Evolutionary conservation across 2,797 vertebrate species (phyloP), one percentile per base, ranked within the genome.

Genomic region (Gouania willdenowi): DNA sequence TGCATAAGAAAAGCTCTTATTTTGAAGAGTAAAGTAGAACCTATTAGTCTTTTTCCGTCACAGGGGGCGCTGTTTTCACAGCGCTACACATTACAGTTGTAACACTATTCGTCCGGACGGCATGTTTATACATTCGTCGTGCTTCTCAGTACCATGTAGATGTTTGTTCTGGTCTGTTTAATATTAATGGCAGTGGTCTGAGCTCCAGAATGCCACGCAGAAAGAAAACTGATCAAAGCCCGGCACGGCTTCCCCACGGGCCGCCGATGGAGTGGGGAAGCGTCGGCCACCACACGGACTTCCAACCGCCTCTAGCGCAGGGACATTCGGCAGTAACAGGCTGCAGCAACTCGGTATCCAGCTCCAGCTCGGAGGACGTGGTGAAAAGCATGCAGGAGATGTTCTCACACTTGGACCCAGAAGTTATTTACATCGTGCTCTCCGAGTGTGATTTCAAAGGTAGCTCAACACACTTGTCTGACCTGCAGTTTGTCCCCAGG

Each of bases 361-460:
- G 42, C n/a, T 41, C 44, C 4, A 81, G 31, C 47, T 89, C 88
- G 54, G 89, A 94, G 49, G 77, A 81, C 3, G 87, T 95, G 51
- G 68, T 93, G 47, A 84, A 69, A 62, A 87, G 50, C 65, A 90
- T 97, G 90, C 90, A 90, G 73, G 94, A 98, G 76, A 93, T 98
- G 89, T 99, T 99, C 80, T 92, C 94, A 29, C 90, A 93, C 46
- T 71, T 99, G 79, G 97, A 98, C 65, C 89, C 92, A 1, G 91
- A 92, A 47, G 92, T 99, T 38, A 83, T 98, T 30, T 90, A 94
- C 83, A 93, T 98, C 77, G 91, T 98, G 60, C 88, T 99, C 22
- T 92, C 93, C 60, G 96, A 98, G 79, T 92, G 90, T 65, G 94
- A 97, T 64, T 98, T 97, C 75, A 93, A 92, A 95, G 95, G 97